phyloP scores from a whole-genome alignment of 30 jellyfish, hydroid and myxozoan species.

The Phacellophora camtschatica region DNA sequence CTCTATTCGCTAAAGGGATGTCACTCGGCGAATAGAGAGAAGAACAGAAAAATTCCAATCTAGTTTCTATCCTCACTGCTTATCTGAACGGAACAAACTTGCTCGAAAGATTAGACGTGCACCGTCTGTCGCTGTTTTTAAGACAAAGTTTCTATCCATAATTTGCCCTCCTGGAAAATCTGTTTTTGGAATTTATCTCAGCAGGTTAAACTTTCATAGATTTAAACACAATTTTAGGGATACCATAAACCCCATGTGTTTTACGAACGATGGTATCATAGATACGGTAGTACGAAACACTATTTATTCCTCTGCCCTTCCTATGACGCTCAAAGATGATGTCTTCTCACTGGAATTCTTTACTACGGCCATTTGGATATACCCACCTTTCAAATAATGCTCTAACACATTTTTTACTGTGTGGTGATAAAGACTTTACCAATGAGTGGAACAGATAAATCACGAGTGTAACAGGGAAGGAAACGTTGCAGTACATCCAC shows the following conservation, averaged over 20 bases:
- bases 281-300: constrained; percentile 28
- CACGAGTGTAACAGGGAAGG: too few relatives aligned
- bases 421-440: constrained; percentile 24
- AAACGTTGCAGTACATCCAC: too few relatives aligned
- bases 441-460: constrained; percentile 8
- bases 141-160: constrained; percentile 3
- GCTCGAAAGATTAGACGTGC: constrained; percentile 49
- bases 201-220: constrained; percentile 16
- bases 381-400: constrained; percentile 12
- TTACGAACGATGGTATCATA: constrained; percentile 33
- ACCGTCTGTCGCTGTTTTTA: constrained; percentile 50
- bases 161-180: constrained; percentile 24
- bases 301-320: constrained; percentile 36
- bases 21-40: constrained; percentile 25
- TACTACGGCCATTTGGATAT: constrained; percentile 28
- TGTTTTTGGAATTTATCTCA: constrained; percentile 15
- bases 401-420: neutral
- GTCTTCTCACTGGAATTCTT: constrained; percentile 25
- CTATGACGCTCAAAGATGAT: constrained; percentile 17
- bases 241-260: constrained; percentile 34
- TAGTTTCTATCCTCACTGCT: constrained; percentile 49
- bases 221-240: constrained; percentile 47
- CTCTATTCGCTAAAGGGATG: constrained; percentile 57
- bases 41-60: constrained; percentile 51
- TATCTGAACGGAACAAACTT: constrained; percentile 36